Percentiles rank a stretch among this genome's conserved stretches.
These are phyloP conservation scores for Trichoplusia ni DNA, from an alignment of 1,140 invertebrate genomes.

Conservation along the genomic window DNA sequence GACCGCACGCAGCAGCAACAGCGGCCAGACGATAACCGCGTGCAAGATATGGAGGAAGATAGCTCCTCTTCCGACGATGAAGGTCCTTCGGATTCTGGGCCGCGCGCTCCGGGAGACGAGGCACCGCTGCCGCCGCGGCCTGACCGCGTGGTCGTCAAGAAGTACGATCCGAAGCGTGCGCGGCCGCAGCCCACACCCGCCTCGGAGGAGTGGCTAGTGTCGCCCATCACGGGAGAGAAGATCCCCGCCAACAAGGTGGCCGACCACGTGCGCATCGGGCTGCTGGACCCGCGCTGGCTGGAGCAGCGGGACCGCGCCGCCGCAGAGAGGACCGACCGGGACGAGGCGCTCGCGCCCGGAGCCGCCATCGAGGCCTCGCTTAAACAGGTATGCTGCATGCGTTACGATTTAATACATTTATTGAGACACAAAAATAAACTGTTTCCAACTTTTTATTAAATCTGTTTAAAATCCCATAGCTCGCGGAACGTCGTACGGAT, in stretches of 20 bases:
- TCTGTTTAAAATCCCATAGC: slow-evolving; percentile 67
- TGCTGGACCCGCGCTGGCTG: slow-evolving; percentile 98
- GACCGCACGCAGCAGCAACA: slow-evolving; percentile 83
- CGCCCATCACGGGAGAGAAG: slow-evolving; percentile 98
- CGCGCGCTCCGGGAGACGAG: slow-evolving; percentile 80
- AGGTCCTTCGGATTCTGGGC: slow-evolving; percentile 76
- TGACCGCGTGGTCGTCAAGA: slow-evolving; percentile 97
- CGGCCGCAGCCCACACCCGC: slow-evolving; percentile 83
- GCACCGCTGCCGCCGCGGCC: slow-evolving; percentile 92
- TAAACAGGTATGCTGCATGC: slow-evolving; percentile 83
- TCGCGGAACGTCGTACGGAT: slow-evolving; percentile 99
- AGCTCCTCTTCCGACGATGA: slow-evolving; percentile 91
- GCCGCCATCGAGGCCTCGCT: slow-evolving; percentile 96
- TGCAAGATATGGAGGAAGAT: slow-evolving; percentile 96
- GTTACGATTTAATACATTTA: neutral
- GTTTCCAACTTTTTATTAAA: neutral
- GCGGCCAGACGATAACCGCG: slow-evolving; percentile 75
- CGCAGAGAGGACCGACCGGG: slow-evolving; percentile 73
- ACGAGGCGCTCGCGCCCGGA: slow-evolving; percentile 77
- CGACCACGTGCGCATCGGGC: slow-evolving; percentile 98
- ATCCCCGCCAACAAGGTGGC: slow-evolving; percentile 98
- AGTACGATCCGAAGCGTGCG: slow-evolving; percentile 96
- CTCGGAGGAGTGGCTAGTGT: slow-evolving; percentile 96
- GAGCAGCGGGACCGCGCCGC: slow-evolving; percentile 92
- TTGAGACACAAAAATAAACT: neutral